A percentile compares a stretch with the other conserved stretches of the same genome.
Conservation (phyloP, 1,140 invertebrate species). For the Batillaria attramentaria region DNA sequence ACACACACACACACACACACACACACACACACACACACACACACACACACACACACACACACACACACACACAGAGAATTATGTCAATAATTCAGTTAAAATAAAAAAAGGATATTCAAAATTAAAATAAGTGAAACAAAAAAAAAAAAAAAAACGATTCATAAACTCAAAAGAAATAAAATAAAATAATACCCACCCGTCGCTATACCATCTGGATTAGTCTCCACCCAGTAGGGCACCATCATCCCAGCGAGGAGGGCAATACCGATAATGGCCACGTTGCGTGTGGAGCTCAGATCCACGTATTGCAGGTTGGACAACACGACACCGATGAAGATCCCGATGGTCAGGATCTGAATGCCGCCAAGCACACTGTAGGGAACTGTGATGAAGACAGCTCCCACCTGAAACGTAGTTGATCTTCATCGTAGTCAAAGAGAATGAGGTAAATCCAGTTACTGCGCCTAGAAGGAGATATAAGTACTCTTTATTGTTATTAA, state of each 20-base stretch:
- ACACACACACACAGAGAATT: neutral
- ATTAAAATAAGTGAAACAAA: neutral
- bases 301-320: constrained; percentile 53
- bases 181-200: constrained; percentile 75
- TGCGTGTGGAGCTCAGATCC: constrained; percentile 79
- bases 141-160: no score
- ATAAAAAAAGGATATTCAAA: neutral
- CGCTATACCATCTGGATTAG: constrained; percentile 78
- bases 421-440: neutral
- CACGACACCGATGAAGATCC: constrained; percentile 56
- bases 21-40: neutral
- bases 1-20: neutral
- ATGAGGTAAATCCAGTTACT: no score
- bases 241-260: constrained; percentile 87
- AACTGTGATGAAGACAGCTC: constrained; percentile 88
- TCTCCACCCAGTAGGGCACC: constrained; percentile 79
- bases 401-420: constrained; percentile 58
- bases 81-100: neutral
- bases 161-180: neutral
- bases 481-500: no score
- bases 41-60: neutral
- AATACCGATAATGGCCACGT: constrained; percentile 91
- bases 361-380: constrained; percentile 89
- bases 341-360: constrained; percentile 90
- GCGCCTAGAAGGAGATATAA: no score